Conservation (phyloP, 2,113 vertebrate genomes). For the Anthoscopus minutus region DNA sequence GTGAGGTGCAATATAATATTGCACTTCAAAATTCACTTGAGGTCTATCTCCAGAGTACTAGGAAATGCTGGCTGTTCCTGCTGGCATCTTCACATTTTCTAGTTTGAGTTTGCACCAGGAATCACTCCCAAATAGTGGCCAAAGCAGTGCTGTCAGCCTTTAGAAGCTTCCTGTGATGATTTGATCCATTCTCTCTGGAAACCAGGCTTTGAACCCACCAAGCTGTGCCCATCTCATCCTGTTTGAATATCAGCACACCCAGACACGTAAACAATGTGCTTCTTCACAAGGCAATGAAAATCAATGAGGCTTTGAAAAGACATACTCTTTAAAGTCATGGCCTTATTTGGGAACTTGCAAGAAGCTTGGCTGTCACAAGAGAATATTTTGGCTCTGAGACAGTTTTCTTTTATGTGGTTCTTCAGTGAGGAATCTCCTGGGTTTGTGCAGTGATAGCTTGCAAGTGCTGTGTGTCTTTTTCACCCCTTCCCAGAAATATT, state of each 20-base stretch:
- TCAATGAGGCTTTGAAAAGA: slow-evolving; percentile 49
- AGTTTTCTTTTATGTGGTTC: slow-evolving; percentile 26
- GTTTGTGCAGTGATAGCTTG: neutral
- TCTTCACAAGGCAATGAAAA: slow-evolving; percentile 24
- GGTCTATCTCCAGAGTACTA: neutral
- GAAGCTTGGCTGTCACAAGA: slow-evolving; percentile 47
- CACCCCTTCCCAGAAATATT: neutral
- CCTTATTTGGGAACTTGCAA: slow-evolving; percentile 57
- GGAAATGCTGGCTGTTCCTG: neutral
- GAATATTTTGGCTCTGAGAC: slow-evolving; percentile 37
- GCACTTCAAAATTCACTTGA: neutral
- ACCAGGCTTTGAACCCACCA: neutral
- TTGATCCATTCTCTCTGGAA: neutral
- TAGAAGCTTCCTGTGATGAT: neutral
- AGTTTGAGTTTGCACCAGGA: neutral
- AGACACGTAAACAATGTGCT: slow-evolving; percentile 32
- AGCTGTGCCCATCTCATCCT: neutral
- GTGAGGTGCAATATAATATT: neutral
- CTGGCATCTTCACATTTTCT: neutral
- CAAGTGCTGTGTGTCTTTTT: neutral
- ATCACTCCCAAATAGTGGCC: neutral
- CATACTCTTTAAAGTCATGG: slow-evolving; percentile 27
- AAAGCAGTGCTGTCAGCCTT: neutral
- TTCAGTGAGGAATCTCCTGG: neutral
- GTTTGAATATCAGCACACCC: neutral